Evolutionary conservation across 2,797 vertebrate genomes (phyloP).

Genomic region (Esox masquinongy): DNA sequence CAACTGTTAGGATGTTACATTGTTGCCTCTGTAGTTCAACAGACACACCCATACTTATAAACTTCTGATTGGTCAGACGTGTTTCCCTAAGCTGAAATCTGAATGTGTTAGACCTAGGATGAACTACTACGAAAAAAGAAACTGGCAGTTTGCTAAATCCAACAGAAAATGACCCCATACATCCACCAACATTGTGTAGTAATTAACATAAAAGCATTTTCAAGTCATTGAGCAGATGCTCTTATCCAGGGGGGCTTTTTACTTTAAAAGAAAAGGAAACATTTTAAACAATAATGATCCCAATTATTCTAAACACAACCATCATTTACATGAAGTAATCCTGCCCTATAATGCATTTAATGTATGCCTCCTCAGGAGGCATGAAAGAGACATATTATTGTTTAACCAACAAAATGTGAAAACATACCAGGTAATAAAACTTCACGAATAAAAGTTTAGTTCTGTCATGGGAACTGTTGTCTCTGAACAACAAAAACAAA

Average conservation of each 20-base stretch:
- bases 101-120: no score
- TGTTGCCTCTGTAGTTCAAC: no score
- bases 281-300: not conserved
- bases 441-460: slow-evolving; percentile 37
- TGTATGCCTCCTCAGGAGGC: not conserved
- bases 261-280: not conserved
- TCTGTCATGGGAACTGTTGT: not conserved
- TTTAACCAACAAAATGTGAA: slow-evolving; percentile 10
- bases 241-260: not conserved
- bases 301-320: not conserved
- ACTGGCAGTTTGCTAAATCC: not conserved
- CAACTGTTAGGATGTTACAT: no score
- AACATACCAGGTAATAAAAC: slow-evolving; percentile 34
- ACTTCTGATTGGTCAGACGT: no score
- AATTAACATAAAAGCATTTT: not conserved
- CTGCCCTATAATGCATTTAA: slow-evolving; percentile 17
- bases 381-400: slow-evolving; percentile 12
- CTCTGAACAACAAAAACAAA: slow-evolving; percentile 8
- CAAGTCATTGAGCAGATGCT: no score
- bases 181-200: not conserved
- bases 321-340: not conserved
- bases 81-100: no score
- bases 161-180: not conserved
- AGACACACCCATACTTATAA: no score
- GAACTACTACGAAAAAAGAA: no score